Conservation (phyloP, 2,113 vertebrate species). For the Theristicus caerulescens region DNA sequence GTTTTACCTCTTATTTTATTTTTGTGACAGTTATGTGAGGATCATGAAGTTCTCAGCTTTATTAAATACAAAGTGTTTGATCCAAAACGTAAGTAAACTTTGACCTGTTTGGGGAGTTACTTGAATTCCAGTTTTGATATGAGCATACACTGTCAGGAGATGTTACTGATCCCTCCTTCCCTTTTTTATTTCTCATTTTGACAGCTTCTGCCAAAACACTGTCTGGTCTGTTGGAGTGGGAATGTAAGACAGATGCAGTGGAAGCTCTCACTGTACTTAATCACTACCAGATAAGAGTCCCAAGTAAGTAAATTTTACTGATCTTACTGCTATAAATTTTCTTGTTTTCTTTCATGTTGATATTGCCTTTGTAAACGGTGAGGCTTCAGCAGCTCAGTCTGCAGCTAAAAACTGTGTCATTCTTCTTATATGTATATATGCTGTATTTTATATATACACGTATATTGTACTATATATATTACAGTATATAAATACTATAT, state of each 20-base stretch:
- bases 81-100: conserved; percentile 90
- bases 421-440: neutral
- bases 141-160: neutral
- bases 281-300: conserved; percentile 97
- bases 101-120: neutral
- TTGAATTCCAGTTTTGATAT: neutral
- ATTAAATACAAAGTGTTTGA: conserved; percentile 97
- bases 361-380: neutral
- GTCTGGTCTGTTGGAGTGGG: conserved; percentile 93
- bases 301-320: conserved; percentile 82
- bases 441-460: neutral
- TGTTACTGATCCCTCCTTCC: neutral
- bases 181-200: neutral
- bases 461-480: neutral
- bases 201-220: conserved; percentile 94
- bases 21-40: conserved; percentile 87
- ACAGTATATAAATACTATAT: neutral
- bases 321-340: neutral
- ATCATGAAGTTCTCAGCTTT: conserved; percentile 91
- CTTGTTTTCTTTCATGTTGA: neutral
- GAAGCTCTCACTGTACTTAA: conserved; percentile 96
- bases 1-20: conserved; percentile 49
- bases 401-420: neutral
- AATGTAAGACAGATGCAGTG: conserved; percentile 94
- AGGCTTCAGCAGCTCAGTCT: neutral